Conservation (phyloP, 2,888 invertebrate genomes). For the Lochmaea capreae region DNA sequence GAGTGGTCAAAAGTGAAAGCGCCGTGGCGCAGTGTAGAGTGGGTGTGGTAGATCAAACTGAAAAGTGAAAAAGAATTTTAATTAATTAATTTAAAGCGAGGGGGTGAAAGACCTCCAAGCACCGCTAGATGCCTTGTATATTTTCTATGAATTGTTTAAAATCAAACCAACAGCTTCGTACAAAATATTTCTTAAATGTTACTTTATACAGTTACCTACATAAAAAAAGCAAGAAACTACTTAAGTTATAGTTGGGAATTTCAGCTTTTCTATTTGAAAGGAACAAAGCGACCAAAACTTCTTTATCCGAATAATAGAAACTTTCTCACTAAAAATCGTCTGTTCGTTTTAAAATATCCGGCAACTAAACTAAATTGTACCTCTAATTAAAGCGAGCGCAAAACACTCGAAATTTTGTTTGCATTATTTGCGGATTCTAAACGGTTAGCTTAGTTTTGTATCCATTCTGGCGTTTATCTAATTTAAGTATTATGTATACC, state of each 20-base stretch:
- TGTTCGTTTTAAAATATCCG: no score
- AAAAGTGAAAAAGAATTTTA: no score
- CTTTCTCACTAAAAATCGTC: neutral
- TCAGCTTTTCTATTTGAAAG: neutral
- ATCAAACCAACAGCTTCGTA: no score
- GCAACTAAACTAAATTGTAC: neutral
- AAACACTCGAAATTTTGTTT: neutral
- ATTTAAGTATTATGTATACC: neutral
- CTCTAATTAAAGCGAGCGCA: neutral
- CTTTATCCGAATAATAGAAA: neutral
- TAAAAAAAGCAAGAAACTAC: neutral
- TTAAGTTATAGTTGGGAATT: neutral
- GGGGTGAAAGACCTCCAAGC: no score
- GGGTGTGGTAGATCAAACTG: no score
- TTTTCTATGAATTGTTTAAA: no score
- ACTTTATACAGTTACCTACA: no score
- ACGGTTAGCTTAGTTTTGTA: neutral
- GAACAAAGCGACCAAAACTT: neutral
- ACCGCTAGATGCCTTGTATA: no score
- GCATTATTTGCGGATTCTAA: neutral
- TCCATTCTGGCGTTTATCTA: constrained; percentile 10
- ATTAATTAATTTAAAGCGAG: no score
- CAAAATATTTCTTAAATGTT: no score
- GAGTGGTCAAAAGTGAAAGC: no score
- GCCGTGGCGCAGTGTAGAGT: no score